Evolutionary conservation across 2,888 invertebrate species (phyloP).

Genomic region (Octonoba sinensis): DNA sequence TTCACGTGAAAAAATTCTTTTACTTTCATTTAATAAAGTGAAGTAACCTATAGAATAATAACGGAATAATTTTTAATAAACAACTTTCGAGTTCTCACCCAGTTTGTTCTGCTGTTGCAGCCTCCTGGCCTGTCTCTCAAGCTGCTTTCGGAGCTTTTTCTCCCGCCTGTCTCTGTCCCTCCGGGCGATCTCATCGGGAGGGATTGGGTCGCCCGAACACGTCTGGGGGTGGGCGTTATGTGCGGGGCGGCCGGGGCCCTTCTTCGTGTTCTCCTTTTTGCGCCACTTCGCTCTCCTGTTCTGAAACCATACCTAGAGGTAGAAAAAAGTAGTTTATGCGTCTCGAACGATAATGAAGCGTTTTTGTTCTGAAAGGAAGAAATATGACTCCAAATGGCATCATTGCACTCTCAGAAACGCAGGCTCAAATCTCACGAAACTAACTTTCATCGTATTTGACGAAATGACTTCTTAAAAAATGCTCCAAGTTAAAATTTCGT

Average conservation of each 20-base stretch:
- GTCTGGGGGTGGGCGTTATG: constrained; percentile 99
- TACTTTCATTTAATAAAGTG: too few relatives aligned
- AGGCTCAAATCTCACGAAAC: too few relatives aligned
- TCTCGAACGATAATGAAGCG: too few relatives aligned
- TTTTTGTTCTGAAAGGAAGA: too few relatives aligned
- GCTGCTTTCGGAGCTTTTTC: constrained; percentile 84
- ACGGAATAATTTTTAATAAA: too few relatives aligned
- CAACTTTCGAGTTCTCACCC: constrained; percentile 6
- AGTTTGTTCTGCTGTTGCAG: constrained; percentile 71
- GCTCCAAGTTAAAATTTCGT: too few relatives aligned
- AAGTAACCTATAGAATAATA: too few relatives aligned
- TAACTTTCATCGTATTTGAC: too few relatives aligned
- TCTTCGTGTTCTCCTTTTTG: constrained; percentile 98
- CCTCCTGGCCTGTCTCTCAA: constrained; percentile 92
- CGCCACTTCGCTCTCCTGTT: constrained; percentile 99
- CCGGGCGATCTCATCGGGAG: constrained; percentile 77
- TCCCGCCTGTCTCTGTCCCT: constrained; percentile 71
- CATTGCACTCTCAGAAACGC: too few relatives aligned
- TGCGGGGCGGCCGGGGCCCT: constrained; percentile 97
- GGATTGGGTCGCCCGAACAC: constrained; percentile 96
- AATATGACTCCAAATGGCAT: too few relatives aligned
- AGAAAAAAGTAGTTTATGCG: constrained; percentile 26
- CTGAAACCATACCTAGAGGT: constrained; percentile 97
- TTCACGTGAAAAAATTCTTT: too few relatives aligned
- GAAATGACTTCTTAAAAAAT: too few relatives aligned